A percentile compares a stretch with the other conserved stretches of the same genome.
phyloP scores from a whole-genome alignment of 2,113 vertebrate species.

The Cebidichthys violaceus region DNA sequence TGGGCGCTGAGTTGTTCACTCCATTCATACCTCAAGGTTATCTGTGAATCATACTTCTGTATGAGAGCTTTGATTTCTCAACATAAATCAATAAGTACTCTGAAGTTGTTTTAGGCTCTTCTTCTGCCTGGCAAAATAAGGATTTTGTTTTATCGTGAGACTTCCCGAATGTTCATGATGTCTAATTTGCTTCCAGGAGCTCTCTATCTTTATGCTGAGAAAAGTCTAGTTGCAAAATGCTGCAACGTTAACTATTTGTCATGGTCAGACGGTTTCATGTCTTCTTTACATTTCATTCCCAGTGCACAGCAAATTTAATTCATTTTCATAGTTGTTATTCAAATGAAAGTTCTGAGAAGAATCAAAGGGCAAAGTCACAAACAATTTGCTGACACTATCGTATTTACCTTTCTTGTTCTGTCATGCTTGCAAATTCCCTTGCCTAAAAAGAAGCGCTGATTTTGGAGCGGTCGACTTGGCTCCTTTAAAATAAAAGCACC shows the following conservation, averaged over 20 bases:
- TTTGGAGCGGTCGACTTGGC: conserved; percentile 17
- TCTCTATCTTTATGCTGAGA: conserved; percentile 22
- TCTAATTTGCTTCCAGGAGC: background rate
- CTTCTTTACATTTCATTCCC: conserved; percentile 9
- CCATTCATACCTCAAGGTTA: conserved; percentile 59
- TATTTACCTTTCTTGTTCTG: conserved; percentile 59
- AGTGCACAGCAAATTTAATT: conserved; percentile 13
- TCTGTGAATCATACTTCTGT: conserved; percentile 45
- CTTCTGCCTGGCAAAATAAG: conserved; percentile 24
- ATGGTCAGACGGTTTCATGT: background rate
- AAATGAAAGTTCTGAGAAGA: conserved; percentile 35
- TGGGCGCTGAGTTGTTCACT: conserved; percentile 54
- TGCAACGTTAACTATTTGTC: background rate
- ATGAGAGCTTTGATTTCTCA: conserved; percentile 25
- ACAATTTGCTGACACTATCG: conserved; percentile 56
- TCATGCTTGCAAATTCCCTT: conserved; percentile 64
- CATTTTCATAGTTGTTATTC: conserved; percentile 38
- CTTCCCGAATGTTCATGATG: conserved; percentile 48
- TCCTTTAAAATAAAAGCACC: conserved; percentile 52
- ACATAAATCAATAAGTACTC: conserved; percentile 44
- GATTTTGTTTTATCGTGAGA: conserved; percentile 41
- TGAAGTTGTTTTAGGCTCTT: conserved; percentile 23
- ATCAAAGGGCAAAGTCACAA: conserved; percentile 50
- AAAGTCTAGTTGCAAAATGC: background rate
- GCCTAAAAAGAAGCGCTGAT: conserved; percentile 48